These are phyloP conservation scores for Schizotus pectinicornis DNA, from an alignment of 2,888 invertebrate species.

Conservation along the genomic window DNA sequence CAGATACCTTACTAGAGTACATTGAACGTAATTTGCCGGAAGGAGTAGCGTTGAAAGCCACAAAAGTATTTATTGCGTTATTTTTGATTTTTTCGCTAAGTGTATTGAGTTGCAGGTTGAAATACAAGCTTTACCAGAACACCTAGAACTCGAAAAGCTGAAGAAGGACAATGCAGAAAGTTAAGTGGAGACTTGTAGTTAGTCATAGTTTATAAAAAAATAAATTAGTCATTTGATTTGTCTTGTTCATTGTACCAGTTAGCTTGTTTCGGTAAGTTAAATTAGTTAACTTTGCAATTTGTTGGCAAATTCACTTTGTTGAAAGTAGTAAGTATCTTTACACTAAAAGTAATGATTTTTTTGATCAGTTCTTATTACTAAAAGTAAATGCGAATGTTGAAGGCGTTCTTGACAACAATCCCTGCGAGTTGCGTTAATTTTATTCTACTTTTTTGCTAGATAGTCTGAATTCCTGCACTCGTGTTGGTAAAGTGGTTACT, in stretches of 20 bases:
- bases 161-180: background rate
- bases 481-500: no score
- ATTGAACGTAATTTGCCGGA: slow-evolving; percentile 96
- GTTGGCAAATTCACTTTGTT: no score
- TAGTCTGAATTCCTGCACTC: no score
- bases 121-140: slow-evolving; percentile 45
- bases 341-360: no score
- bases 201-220: background rate
- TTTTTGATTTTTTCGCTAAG: slow-evolving; percentile 2
- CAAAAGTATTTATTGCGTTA: slow-evolving; percentile 65
- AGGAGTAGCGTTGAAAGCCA: slow-evolving; percentile 92
- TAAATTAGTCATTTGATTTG: background rate
- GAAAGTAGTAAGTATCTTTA: no score
- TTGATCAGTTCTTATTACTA: no score
- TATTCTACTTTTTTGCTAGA: no score
- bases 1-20: slow-evolving; percentile 95
- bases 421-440: no score
- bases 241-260: no score
- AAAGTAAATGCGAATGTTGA: no score
- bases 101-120: slow-evolving; percentile 45
- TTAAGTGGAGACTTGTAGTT: background rate
- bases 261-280: background rate
- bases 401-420: no score
- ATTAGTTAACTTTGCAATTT: no score
- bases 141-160: slow-evolving; percentile 31